Evolutionary conservation across 2,113 vertebrate genomes (phyloP).

Genomic region (Tragelaphus strepsiceros): DNA sequence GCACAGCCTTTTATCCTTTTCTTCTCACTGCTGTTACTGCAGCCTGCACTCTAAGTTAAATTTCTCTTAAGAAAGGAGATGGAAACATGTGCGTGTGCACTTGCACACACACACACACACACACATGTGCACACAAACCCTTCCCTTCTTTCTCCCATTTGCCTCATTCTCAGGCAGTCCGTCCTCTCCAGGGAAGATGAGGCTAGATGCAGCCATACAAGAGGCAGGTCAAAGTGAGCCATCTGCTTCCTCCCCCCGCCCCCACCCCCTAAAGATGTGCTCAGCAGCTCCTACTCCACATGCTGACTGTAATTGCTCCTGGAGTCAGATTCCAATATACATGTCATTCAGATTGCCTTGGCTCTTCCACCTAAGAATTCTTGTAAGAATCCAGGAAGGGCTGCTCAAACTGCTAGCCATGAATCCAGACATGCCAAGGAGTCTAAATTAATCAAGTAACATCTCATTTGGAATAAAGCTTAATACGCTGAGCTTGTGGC

Average conservation of each 20-base stretch:
- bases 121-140: fast-evolving
- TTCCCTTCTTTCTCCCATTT: neutral
- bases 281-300: neutral
- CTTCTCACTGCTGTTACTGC: neutral
- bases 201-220: neutral
- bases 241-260: neutral
- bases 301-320: conserved; percentile 33
- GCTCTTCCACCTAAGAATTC: conserved; percentile 33
- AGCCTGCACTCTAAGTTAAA: neutral
- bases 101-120: neutral
- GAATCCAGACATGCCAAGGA: conserved; percentile 40
- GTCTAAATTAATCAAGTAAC: conserved; percentile 58
- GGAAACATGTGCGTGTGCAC: fast-evolving
- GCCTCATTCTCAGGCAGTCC: neutral
- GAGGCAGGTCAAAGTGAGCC: neutral
- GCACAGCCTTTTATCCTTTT: neutral
- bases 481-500: conserved; percentile 26
- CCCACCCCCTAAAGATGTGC: fast-evolving
- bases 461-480: conserved; percentile 37
- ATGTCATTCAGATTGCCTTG: conserved; percentile 30
- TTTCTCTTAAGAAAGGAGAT: neutral
- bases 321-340: neutral
- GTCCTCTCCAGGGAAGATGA: neutral
- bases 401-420: neutral
- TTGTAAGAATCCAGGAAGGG: conserved; percentile 2